phyloP scores from a whole-genome alignment of 2,113 vertebrate species.

The Microcebus lehilahytsara region DNA sequence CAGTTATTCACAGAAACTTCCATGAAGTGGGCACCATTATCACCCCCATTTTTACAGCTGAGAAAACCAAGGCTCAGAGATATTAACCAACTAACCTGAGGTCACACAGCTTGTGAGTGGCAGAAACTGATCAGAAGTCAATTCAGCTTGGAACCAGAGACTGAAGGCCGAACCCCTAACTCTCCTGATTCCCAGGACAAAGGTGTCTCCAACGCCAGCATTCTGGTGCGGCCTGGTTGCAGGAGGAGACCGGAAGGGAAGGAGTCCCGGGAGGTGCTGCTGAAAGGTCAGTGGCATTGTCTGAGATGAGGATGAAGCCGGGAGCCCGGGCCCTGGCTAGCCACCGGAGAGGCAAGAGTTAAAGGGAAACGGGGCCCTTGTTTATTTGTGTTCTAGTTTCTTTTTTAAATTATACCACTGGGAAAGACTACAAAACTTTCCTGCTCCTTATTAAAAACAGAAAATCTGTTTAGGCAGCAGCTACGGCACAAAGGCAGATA shows the following conservation, averaged over 20 bases:
- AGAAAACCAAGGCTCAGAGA: background rate
- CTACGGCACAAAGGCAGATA: conserved; percentile 80
- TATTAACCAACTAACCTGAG: background rate
- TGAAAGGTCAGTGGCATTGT: background rate
- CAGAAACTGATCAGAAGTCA: background rate
- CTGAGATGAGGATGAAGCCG: background rate
- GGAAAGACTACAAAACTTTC: conserved; percentile 80
- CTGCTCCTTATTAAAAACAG: conserved; percentile 83
- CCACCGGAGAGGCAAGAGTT: conserved; percentile 69
- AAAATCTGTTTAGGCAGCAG: conserved; percentile 90
- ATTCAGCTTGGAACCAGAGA: background rate
- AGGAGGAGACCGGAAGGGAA: background rate
- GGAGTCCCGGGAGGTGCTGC: background rate
- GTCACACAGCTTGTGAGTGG: background rate
- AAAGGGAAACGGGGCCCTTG: conserved; percentile 70
- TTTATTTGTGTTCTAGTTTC: conserved; percentile 76
- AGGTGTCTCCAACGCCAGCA: accelerated
- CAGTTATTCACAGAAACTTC: background rate
- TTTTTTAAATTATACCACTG: conserved; percentile 80
- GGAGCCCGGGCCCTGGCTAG: background rate
- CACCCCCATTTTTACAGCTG: background rate
- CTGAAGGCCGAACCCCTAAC: background rate
- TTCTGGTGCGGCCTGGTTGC: background rate
- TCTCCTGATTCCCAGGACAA: background rate
- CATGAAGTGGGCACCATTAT: background rate